Evolutionary conservation across 2,113 vertebrate genomes (phyloP).

Genomic region (Morone saxatilis): DNA sequence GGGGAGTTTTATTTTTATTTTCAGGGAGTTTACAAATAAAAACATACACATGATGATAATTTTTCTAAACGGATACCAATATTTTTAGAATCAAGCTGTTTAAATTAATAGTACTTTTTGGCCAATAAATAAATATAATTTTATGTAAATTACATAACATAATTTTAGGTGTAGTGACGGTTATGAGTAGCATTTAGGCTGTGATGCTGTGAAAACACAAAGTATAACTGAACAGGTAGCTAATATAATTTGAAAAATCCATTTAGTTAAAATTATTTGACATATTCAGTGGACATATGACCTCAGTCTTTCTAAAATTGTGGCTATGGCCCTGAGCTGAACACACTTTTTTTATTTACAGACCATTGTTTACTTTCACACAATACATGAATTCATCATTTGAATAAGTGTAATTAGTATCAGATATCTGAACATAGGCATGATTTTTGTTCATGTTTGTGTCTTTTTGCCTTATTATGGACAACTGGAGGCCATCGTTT

Average conservation of each 20-base stretch:
- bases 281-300: not conserved
- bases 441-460: slow-evolving; percentile 29
- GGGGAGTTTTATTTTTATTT: not conserved
- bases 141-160: no score
- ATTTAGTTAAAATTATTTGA: no score
- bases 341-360: slow-evolving; percentile 13
- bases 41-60: not conserved
- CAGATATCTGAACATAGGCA: slow-evolving; percentile 24
- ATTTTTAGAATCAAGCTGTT: slow-evolving; percentile 10
- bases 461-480: slow-evolving; percentile 51
- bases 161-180: not conserved
- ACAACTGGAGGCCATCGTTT: slow-evolving; percentile 33
- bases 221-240: not conserved
- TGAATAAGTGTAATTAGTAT: not conserved
- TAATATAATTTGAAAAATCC: not conserved
- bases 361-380: slow-evolving; percentile 19
- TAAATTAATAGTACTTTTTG: not conserved
- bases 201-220: not conserved
- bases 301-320: slow-evolving; percentile 15
- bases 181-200: slow-evolving; percentile 3
- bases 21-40: not conserved
- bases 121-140: not conserved
- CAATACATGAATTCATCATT: not conserved
- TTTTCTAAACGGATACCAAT: slow-evolving; percentile 1
- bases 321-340: slow-evolving; percentile 1